phyloP scores from a whole-genome alignment of 2,888 invertebrate genomes.

The Tenthredo distinguenda region DNA sequence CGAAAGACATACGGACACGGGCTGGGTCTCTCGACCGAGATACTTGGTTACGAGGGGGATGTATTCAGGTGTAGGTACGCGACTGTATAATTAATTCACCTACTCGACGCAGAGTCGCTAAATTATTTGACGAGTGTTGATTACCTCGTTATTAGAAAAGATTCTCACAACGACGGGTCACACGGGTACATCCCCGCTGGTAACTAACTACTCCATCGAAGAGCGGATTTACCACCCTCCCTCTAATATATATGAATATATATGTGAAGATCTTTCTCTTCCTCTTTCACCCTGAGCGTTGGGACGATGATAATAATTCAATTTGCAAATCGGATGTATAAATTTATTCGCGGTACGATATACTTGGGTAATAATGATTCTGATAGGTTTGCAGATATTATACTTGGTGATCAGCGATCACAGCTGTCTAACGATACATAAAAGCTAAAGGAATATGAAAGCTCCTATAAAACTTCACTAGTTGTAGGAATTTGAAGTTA shows the following conservation, averaged over 20 bases:
- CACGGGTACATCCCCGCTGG: background rate
- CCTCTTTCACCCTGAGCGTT: background rate
- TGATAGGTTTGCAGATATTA: constrained; percentile 25
- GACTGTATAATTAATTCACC: background rate
- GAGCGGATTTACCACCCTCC: background rate
- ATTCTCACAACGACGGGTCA: background rate
- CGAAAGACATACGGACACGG: background rate
- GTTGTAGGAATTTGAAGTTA: background rate
- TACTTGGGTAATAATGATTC: constrained; percentile 24
- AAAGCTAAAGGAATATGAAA: no score
- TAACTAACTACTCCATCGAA: background rate
- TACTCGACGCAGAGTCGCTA: background rate
- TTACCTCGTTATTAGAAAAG: background rate
- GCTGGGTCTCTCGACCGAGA: background rate
- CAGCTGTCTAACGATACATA: background rate
- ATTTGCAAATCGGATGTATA: constrained; percentile 38
- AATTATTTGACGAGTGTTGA: background rate
- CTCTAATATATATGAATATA: background rate
- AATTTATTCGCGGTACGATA: constrained; percentile 22
- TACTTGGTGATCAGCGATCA: constrained; percentile 30
- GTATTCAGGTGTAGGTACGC: background rate
- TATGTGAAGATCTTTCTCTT: background rate
- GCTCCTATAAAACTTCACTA: background rate
- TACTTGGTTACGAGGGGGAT: background rate
- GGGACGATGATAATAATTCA: constrained; percentile 8